Evolutionary conservation across 1,140 invertebrate genomes (phyloP).

Genomic region (Leptoteleia sp.): DNA sequence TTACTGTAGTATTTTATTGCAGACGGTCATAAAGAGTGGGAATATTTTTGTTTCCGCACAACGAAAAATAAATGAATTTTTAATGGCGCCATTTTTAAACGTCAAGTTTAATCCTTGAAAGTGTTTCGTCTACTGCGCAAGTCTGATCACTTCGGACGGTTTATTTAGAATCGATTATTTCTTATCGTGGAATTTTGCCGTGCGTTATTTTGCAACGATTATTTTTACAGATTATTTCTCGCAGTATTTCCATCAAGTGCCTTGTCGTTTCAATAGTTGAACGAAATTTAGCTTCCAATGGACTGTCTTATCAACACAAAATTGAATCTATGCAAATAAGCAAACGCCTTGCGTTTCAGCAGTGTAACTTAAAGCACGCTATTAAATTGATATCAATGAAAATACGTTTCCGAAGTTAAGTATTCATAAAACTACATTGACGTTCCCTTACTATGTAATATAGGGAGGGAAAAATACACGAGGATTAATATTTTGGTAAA

Average conservation of each 20-base stretch:
- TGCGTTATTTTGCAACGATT: background rate
- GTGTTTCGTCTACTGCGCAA: too few relatives aligned
- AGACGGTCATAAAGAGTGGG: too few relatives aligned
- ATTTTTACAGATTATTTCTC: too few relatives aligned
- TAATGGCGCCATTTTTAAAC: too few relatives aligned
- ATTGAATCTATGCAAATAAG: slow-evolving; percentile 14
- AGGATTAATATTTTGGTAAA: background rate
- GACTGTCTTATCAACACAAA: slow-evolving; percentile 1
- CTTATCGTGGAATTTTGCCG: background rate
- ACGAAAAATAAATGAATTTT: too few relatives aligned
- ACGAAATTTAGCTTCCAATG: background rate
- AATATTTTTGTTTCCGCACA: too few relatives aligned
- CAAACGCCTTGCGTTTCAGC: slow-evolving; percentile 6
- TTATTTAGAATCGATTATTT: too few relatives aligned
- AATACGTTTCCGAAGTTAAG: slow-evolving; percentile 23
- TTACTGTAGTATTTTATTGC: too few relatives aligned
- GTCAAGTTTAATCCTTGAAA: too few relatives aligned
- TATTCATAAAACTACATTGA: slow-evolving; percentile 41
- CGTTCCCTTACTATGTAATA: slow-evolving; percentile 11
- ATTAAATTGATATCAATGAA: slow-evolving; percentile 38
- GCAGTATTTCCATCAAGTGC: background rate
- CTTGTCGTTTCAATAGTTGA: background rate
- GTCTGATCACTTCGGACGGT: too few relatives aligned
- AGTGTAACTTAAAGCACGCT: slow-evolving; percentile 13
- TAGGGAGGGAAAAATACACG: slow-evolving; percentile 20